Evolutionary conservation across 2,888 invertebrate species (phyloP), one percentile per base, ranked within the genome.

Genomic region (Willowsia nigromaculata): DNA sequence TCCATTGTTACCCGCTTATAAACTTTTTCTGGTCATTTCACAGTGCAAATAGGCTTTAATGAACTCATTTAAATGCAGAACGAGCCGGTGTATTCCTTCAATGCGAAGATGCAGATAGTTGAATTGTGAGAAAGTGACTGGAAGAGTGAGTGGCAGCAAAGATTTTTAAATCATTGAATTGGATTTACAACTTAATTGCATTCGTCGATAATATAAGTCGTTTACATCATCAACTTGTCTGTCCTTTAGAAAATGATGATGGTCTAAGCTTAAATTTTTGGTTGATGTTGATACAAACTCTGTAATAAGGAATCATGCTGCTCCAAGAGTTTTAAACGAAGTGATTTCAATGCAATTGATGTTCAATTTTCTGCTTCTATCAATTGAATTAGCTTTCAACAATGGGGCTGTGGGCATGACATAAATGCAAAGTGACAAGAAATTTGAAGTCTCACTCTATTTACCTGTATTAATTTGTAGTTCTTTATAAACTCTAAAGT

Each of bases 141-240:
- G 53, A 78, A 53, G 76, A 78, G 18, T 78, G 53, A 78, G 76
- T 78, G 53, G 76, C 13, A 33, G 18, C 25, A 53, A 53, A 25
- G 27, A 86, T 80, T 71, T 71, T 2, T 50, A 65, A 86, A 80
- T 71, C 80, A 71, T 74, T 50, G 82, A 87, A 82, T 87, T 87
- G 82, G 87, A 87, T 87, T 87, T 82, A 87, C 87, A 87, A 74
- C 87, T 87, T 87, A 87, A 87, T 87, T 87, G 87, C 87, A 59
- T 50, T 86, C 56, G 80, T 59, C 59, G 59, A 81, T 81, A 59
- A 78, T 53, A 85, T 85, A 76, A 85, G 85, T 78, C 85, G 85
- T 78, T 85, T 76, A 78, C 65, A 78, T 78, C 62, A 78, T 74
- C 74, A 85, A 85, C 85, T 59, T 53, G 74, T 76, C 43, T 85